phyloP scores from a whole-genome alignment of 2,113 vertebrate genomes.

The Aphyosemion australe region DNA sequence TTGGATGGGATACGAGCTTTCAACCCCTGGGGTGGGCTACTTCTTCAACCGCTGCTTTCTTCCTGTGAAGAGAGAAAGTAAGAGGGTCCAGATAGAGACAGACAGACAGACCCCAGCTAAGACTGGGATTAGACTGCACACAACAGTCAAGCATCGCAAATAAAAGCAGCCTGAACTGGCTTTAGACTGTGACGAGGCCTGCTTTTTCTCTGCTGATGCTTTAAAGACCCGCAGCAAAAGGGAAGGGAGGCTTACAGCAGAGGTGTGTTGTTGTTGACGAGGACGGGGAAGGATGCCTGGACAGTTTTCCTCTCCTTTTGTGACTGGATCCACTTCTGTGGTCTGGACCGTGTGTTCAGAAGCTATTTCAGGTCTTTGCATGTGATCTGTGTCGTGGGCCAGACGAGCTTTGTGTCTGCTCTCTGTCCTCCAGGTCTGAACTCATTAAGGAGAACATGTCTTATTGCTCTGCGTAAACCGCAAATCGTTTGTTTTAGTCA shows the following conservation, averaged over 20 bases:
- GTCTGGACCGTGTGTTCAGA: slow-evolving; percentile 62
- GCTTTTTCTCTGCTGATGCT: slow-evolving; percentile 46
- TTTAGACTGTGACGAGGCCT: slow-evolving; percentile 40
- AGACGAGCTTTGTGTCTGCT: slow-evolving; percentile 56
- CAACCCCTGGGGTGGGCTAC: slow-evolving; percentile 81
- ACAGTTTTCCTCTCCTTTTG: slow-evolving; percentile 58
- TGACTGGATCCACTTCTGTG: slow-evolving; percentile 68
- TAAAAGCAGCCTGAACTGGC: slow-evolving; percentile 49
- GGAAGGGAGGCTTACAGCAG: slow-evolving; percentile 39
- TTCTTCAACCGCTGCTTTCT: slow-evolving; percentile 78
- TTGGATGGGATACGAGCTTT: slow-evolving; percentile 80
- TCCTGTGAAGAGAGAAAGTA: slow-evolving; percentile 58
- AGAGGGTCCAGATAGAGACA: slow-evolving; percentile 44
- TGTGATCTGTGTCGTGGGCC: slow-evolving; percentile 56
- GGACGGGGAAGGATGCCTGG: slow-evolving; percentile 68
- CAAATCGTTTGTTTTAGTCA: slow-evolving; percentile 46
- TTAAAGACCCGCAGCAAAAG: slow-evolving; percentile 37
- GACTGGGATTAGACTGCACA: slow-evolving; percentile 54
- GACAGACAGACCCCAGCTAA: slow-evolving; percentile 41
- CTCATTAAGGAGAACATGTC: slow-evolving; percentile 52
- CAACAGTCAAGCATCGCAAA: slow-evolving; percentile 58
- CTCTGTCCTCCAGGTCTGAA: slow-evolving; percentile 51
- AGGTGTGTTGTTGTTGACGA: slow-evolving; percentile 75
- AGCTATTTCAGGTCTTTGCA: slow-evolving; percentile 67
- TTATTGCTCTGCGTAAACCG: slow-evolving; percentile 35